A percentile compares a stretch with the other conserved stretches of the same genome.
Evolutionary conservation across 23 tunicate species (phyloP).

Genomic region (Aplidium turbinatum): DNA sequence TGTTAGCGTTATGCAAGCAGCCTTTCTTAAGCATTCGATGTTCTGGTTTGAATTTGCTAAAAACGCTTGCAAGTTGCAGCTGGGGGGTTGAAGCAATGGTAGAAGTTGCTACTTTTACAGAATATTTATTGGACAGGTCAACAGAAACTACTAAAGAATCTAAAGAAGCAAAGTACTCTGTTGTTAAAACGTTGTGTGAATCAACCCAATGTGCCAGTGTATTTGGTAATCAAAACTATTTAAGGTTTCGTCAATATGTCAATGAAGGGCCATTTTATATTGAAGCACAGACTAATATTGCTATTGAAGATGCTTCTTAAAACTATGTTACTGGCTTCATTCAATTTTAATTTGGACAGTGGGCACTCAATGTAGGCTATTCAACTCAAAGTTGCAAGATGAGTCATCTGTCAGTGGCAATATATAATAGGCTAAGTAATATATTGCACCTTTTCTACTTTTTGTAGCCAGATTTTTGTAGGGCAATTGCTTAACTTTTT

Average conservation of each 20-base stretch:
- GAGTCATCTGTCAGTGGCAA: too few relatives aligned
- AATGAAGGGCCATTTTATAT: slow-evolving; percentile 73
- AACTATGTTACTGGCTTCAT: too few relatives aligned
- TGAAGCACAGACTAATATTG: slow-evolving; percentile 1
- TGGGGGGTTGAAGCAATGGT: slow-evolving; percentile 77
- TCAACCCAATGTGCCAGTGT: slow-evolving; percentile 46
- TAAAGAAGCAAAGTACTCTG: slow-evolving; percentile 70
- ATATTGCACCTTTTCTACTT: too few relatives aligned
- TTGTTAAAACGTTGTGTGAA: slow-evolving; percentile 47
- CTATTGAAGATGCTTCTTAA: slow-evolving; percentile 16
- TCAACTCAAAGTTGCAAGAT: too few relatives aligned
- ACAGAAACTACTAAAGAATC: slow-evolving; percentile 49
- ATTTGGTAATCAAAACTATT: slow-evolving; percentile 75
- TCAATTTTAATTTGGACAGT: too few relatives aligned
- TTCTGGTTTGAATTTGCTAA: slow-evolving; percentile 64
- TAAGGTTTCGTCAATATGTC: slow-evolving; percentile 60
- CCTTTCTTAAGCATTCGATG: slow-evolving; percentile 65
- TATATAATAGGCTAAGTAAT: too few relatives aligned
- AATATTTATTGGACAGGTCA: slow-evolving; percentile 66
- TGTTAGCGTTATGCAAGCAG: slow-evolving; percentile 52
- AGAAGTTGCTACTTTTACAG: slow-evolving; percentile 49
- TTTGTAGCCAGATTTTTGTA: too few relatives aligned
- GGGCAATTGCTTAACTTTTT: too few relatives aligned
- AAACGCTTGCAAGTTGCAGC: slow-evolving; percentile 44
- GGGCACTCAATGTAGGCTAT: too few relatives aligned